phyloP scores from a whole-genome alignment of 92 coral and sea anemone species.

The Phenganax subtilis region DNA sequence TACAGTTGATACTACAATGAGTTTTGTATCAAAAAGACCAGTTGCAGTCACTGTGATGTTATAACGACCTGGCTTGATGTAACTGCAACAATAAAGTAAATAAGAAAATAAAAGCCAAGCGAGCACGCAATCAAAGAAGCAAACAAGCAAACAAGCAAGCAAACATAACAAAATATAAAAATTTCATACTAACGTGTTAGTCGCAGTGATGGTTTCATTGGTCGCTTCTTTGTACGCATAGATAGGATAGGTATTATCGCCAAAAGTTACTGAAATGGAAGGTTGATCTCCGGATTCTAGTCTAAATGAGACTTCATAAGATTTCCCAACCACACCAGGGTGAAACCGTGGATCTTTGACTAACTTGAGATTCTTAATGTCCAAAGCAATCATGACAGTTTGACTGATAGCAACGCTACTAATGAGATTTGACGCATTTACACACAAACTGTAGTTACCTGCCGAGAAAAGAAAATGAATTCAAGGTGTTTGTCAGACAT shows the following conservation, averaged over 20 bases:
- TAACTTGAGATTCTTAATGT: slow-evolving; percentile 8
- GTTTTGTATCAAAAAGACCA: background rate
- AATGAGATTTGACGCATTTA: slow-evolving; percentile 9
- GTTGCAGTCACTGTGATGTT: background rate
- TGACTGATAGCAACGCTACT: background rate
- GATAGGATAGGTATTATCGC: background rate
- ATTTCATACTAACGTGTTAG: background rate
- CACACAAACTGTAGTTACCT: background rate
- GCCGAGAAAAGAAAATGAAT: background rate
- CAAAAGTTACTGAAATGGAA: background rate
- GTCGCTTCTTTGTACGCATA: background rate
- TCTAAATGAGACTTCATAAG: slow-evolving; percentile 2
- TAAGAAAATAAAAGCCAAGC: no score
- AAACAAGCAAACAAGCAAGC: no score
- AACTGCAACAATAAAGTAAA: background rate
- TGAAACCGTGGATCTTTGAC: background rate
- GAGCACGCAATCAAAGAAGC: no score
- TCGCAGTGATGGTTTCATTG: background rate
- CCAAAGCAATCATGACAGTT: background rate
- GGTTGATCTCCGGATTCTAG: slow-evolving; percentile 8
- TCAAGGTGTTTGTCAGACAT: no score
- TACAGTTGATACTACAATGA: background rate
- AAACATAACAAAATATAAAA: no score
- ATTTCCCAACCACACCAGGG: background rate
- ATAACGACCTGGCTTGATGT: background rate